Conservation (phyloP, 2,888 invertebrate genomes). For the Diarsia mendica region DNA sequence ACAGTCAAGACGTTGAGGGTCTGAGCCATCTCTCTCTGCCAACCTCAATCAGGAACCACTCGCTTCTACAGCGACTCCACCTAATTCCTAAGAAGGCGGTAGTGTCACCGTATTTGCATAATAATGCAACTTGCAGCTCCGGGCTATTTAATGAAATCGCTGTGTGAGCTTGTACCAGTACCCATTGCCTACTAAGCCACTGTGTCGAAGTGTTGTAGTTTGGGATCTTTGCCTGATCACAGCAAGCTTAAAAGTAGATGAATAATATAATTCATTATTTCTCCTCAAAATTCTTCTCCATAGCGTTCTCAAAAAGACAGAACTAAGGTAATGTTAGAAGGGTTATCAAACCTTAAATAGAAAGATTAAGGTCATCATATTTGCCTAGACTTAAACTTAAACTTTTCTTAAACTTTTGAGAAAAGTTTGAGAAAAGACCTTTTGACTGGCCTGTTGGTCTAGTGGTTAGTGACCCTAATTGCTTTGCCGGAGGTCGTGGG, state of each 20-base stretch:
- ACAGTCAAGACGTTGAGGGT: no score
- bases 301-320: no score
- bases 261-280: background rate
- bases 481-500: no score
- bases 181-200: slow-evolving; percentile 40
- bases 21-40: background rate
- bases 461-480: no score
- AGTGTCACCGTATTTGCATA: slow-evolving; percentile 79
- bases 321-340: background rate
- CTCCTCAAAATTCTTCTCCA: background rate
- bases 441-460: no score
- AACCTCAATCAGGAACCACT: background rate
- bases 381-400: no score
- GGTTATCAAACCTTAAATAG: background rate
- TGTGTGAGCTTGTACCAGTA: slow-evolving; percentile 50
- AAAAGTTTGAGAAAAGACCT: no score
- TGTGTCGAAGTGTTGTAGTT: slow-evolving; percentile 33
- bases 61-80: slow-evolving; percentile 45
- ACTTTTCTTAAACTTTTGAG: no score
- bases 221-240: background rate
- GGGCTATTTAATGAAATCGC: slow-evolving; percentile 82
- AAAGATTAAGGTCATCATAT: no score
- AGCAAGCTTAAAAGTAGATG: background rate
- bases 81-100: slow-evolving; percentile 60
- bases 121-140: slow-evolving; percentile 77